Conservation (phyloP, 1,140 invertebrate species). For the Aphelenchoides fujianensis region DNA sequence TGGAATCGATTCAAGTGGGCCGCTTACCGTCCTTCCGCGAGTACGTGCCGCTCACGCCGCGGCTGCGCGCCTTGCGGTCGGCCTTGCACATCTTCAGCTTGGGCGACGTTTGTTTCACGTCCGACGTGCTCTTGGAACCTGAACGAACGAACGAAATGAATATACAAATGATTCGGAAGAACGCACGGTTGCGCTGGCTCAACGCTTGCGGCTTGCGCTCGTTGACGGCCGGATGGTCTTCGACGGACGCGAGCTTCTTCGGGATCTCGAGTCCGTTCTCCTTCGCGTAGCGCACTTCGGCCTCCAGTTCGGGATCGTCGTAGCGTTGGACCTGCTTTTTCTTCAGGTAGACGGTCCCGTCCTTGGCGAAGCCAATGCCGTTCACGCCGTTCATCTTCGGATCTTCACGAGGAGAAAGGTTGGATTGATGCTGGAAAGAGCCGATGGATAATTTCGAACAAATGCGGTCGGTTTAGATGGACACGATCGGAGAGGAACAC, state of each 20-base stretch:
- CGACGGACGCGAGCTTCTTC: conserved; percentile 27
- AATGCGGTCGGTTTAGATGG: background rate
- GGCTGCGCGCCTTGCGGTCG: conserved; percentile 49
- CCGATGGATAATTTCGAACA: too few relatives aligned
- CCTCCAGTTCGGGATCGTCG: conserved; percentile 37
- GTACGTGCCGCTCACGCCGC: conserved; percentile 49
- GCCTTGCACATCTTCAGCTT: conserved; percentile 35
- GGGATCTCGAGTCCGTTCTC: conserved; percentile 43
- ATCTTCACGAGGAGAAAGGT: background rate
- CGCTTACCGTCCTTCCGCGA: conserved; percentile 41
- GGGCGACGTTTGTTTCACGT: conserved; percentile 11
- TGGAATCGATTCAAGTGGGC: conserved; percentile 15
- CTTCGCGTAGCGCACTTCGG: conserved; percentile 44
- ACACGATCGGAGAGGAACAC: background rate
- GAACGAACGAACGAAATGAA: conserved; percentile 12
- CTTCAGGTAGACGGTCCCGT: background rate
- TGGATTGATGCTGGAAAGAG: background rate
- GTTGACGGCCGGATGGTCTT: background rate
- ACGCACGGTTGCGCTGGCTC: conserved; percentile 10
- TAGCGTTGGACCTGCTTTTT: conserved; percentile 19
- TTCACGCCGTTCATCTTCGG: conserved; percentile 1
- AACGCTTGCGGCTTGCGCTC: conserved; percentile 4
- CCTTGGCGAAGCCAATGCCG: background rate
- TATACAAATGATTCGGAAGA: too few relatives aligned
- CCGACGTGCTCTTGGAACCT: conserved; percentile 18